Conservation (phyloP, 2,113 vertebrate genomes). For the Gavia stellata region DNA sequence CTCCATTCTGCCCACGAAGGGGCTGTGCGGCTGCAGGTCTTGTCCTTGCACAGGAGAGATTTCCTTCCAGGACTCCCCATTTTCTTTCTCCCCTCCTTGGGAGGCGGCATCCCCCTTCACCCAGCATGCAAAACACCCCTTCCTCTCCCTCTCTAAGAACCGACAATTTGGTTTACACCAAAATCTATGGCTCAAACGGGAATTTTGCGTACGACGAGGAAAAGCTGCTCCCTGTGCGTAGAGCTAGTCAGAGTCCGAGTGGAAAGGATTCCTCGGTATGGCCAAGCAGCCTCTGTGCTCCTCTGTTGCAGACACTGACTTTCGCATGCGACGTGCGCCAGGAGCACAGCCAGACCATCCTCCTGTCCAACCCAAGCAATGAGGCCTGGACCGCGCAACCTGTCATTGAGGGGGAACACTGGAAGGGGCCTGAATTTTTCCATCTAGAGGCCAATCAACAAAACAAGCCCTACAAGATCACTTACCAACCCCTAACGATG, state of each 20-base stretch:
- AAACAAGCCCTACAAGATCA: constrained; percentile 80
- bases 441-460: constrained; percentile 78
- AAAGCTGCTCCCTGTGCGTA: background rate
- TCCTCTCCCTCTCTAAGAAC: background rate
- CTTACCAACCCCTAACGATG: constrained; percentile 82
- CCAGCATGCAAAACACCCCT: background rate
- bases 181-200: background rate
- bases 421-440: constrained; percentile 72
- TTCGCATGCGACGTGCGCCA: constrained; percentile 82
- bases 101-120: background rate
- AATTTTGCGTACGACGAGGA: background rate
- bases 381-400: constrained; percentile 79
- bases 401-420: constrained; percentile 80
- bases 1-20: background rate
- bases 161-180: background rate
- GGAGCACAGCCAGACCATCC: constrained; percentile 75
- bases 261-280: background rate
- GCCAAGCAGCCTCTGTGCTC: background rate
- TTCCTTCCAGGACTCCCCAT: background rate
- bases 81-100: background rate
- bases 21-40: background rate
- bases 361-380: constrained; percentile 77
- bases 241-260: background rate
- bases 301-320: constrained; percentile 74
- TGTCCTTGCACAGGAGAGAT: background rate